Percentiles rank a stretch among this genome's conserved stretches.
These are phyloP conservation scores for Premnoplex brunnescens DNA, from an alignment of 2,797 vertebrate species.

Conservation along the genomic window DNA sequence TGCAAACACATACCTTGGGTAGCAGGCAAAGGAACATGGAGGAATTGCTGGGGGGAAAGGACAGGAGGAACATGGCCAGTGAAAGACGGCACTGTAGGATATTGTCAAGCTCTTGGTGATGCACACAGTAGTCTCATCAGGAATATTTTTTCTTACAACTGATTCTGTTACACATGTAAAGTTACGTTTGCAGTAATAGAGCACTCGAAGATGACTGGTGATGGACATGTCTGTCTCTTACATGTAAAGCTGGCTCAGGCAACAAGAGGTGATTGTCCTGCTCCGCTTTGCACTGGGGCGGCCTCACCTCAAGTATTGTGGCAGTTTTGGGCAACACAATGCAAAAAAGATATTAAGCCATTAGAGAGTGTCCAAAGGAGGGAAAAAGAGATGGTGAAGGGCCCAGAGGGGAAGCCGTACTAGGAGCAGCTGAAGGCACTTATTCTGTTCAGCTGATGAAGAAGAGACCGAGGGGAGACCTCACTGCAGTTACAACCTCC, in stretches of 20 bases:
- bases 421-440: neutral
- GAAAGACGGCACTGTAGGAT: neutral
- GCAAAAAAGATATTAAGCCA: neutral
- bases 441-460: neutral
- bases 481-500: neutral
- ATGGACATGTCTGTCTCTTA: too few relatives aligned
- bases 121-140: neutral
- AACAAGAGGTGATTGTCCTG: neutral
- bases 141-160: neutral
- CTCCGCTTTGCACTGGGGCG: neutral
- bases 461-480: neutral
- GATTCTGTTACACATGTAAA: neutral
- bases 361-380: neutral
- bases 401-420: neutral
- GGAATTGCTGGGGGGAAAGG: neutral
- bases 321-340: neutral
- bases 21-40: neutral
- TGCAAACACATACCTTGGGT: neutral
- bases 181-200: neutral
- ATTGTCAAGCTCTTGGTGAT: too few relatives aligned
- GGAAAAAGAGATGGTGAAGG: neutral
- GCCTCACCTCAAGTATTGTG: neutral
- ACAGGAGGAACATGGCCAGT: neutral
- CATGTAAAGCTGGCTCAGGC: fast-evolving
- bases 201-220: fast-evolving